Conservation (phyloP, 2,888 invertebrate species). For the Rapana venosa region DNA sequence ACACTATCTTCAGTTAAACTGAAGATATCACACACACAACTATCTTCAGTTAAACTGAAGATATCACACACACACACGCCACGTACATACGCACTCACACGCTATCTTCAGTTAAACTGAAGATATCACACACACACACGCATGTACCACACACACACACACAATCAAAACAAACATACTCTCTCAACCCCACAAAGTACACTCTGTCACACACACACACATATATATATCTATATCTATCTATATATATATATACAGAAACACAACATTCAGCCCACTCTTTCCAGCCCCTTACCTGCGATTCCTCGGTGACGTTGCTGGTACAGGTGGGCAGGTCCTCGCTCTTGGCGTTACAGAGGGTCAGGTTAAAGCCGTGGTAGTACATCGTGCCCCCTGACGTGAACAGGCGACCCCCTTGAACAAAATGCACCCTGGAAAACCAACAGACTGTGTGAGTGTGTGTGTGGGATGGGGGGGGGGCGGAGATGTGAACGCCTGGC, state of each 20-base stretch:
- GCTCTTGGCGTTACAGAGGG: conserved; percentile 79
- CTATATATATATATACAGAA: not conserved
- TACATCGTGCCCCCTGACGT: conserved; percentile 81
- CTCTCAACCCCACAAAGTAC: not conserved
- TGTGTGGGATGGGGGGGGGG: too few relatives aligned
- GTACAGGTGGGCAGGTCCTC: conserved; percentile 75
- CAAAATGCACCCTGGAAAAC: conserved; percentile 61
- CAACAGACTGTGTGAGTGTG: too few relatives aligned
- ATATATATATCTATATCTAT: not conserved
- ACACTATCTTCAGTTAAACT: too few relatives aligned
- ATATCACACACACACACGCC: not conserved
- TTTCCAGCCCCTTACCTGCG: conserved; percentile 32
- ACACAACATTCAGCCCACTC: not conserved
- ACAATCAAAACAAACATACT: not conserved
- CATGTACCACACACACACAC: not conserved
- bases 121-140: conserved; percentile 7
- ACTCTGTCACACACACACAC: not conserved
- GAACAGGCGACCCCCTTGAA: conserved; percentile 72
- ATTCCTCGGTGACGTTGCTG: conserved; percentile 78
- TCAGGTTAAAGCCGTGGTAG: conserved; percentile 81
- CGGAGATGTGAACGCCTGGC: too few relatives aligned
- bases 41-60: too few relatives aligned
- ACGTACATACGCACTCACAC: conserved; percentile 28
- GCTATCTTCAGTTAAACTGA: too few relatives aligned
- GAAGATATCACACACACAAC: too few relatives aligned